phyloP scores from a whole-genome alignment of 1,140 invertebrate genomes.

The Drosophila ficusphila region DNA sequence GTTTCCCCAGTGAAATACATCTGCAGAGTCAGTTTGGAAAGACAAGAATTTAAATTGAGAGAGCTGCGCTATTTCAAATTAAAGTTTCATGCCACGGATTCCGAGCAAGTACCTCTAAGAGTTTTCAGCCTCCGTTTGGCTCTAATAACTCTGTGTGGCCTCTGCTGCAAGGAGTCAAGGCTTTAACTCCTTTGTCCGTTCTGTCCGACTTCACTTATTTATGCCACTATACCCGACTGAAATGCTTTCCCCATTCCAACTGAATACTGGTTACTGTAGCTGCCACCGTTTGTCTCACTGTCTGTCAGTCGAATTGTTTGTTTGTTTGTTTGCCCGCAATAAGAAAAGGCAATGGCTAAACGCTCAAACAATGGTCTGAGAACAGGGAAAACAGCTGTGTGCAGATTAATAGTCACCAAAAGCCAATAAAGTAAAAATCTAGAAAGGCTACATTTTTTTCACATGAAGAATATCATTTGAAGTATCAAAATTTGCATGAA shows the following conservation, averaged over 20 bases:
- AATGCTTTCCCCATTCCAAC: slow-evolving; percentile 8
- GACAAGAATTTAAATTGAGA: slow-evolving; percentile 36
- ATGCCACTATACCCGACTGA: slow-evolving; percentile 53
- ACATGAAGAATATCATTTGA: no score
- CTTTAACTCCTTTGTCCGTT: slow-evolving; percentile 26
- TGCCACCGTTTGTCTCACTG: slow-evolving; percentile 28
- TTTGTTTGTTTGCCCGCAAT: slow-evolving; percentile 45
- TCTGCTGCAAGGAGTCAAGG: slow-evolving; percentile 54
- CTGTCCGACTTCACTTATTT: slow-evolving; percentile 58
- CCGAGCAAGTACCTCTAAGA: slow-evolving; percentile 23
- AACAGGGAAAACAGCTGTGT: neutral
- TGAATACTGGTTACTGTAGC: slow-evolving; percentile 25
- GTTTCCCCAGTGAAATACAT: neutral
- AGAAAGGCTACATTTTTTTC: no score
- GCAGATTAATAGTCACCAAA: no score
- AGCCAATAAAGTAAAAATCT: no score
- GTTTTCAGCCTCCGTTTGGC: slow-evolving; percentile 15
- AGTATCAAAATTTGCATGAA: no score
- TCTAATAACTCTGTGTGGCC: slow-evolving; percentile 29
- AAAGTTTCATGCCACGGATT: slow-evolving; percentile 48
- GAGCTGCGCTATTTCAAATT: slow-evolving; percentile 50
- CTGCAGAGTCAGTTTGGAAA: neutral
- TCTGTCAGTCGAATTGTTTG: slow-evolving; percentile 18
- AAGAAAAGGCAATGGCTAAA: slow-evolving; percentile 41
- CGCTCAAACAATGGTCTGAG: slow-evolving; percentile 44